These are phyloP conservation scores for Chiloscyllium plagiosum DNA, from an alignment of 2,113 vertebrate species.

Conservation along the genomic window DNA sequence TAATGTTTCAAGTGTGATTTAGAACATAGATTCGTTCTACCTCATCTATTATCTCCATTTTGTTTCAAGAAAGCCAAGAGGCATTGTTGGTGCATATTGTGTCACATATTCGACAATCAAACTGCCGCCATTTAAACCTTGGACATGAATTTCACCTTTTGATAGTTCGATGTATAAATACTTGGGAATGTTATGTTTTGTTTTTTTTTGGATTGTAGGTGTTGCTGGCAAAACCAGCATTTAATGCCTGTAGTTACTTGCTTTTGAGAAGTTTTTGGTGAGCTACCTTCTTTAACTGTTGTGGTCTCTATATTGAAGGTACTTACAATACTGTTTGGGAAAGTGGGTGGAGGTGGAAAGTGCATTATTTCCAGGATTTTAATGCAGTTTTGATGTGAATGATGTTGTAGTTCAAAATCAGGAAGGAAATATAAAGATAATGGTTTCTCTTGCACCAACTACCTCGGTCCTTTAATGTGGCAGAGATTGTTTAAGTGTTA, in stretches of 20 bases:
- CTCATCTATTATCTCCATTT: slow-evolving; percentile 37
- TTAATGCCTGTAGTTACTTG: background rate
- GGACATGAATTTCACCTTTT: background rate
- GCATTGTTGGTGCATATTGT: background rate
- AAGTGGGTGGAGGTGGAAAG: too few species aligned
- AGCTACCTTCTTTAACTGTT: background rate
- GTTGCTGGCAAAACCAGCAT: background rate
- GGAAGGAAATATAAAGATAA: background rate
- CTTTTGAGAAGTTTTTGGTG: background rate
- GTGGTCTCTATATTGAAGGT: background rate
- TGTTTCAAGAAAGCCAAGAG: background rate
- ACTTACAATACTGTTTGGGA: background rate
- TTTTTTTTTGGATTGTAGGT: background rate
- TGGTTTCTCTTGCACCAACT: background rate
- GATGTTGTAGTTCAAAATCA: background rate
- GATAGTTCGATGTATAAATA: background rate
- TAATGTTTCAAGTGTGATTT: background rate
- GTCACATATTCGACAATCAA: slow-evolving; percentile 23
- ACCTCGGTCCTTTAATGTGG: background rate
- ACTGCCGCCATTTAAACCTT: slow-evolving; percentile 16
- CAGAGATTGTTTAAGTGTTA: background rate
- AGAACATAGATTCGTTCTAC: slow-evolving; percentile 21
- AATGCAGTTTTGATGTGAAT: background rate
- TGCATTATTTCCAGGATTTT: background rate
- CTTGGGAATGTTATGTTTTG: background rate